phyloP scores from a whole-genome alignment of 2,113 vertebrate species.

The Zosterops pallidus region DNA sequence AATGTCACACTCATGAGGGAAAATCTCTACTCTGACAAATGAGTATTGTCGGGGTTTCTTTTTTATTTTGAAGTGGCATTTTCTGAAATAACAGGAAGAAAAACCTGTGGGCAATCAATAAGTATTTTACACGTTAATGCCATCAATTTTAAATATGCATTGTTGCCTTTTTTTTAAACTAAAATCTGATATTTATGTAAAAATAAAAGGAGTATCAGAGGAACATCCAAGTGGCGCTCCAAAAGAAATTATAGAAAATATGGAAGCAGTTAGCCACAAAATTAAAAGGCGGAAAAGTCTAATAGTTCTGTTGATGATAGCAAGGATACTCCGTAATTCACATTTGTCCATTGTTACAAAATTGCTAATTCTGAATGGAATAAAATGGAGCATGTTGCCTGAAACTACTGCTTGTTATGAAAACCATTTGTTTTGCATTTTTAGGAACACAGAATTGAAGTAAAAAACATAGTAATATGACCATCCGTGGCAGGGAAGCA shows the following conservation, averaged over 20 bases:
- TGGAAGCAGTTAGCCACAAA: neutral
- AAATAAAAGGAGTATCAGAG: neutral
- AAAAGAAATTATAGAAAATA: neutral
- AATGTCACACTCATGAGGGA: neutral
- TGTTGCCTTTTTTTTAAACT: neutral
- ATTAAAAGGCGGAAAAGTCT: neutral
- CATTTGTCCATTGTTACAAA: neutral
- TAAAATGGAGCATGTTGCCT: neutral
- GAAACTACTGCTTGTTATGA: neutral
- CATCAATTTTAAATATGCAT: neutral
- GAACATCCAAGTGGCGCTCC: neutral
- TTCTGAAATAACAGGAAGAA: neutral
- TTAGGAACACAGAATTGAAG: neutral
- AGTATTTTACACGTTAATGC: neutral
- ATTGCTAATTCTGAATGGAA: neutral
- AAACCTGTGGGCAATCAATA: neutral
- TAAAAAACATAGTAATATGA: neutral
- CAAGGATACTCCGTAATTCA: neutral
- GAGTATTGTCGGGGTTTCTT: rapidly evolving
- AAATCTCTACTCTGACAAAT: neutral
- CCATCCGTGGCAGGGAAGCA: neutral
- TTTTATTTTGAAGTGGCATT: neutral
- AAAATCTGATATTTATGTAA: neutral
- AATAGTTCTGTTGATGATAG: neutral
- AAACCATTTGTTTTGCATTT: neutral